Evolutionary conservation across 1,140 invertebrate species (phyloP), one percentile per base, ranked within the genome.

Genomic region (Saccostrea glomerata): DNA sequence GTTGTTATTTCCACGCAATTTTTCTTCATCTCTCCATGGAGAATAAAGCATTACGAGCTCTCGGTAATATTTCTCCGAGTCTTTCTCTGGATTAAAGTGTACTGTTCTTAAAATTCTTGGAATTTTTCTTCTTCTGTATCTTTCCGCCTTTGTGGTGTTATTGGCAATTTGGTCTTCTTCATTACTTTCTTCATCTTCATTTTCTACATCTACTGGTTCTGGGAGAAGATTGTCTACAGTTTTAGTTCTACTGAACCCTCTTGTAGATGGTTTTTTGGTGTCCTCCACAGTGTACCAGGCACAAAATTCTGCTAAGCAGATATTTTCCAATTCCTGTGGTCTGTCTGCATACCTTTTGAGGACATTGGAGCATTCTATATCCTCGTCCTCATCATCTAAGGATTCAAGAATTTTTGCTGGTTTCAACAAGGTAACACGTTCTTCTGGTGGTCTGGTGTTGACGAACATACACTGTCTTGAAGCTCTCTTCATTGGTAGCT

Each of bases 1-100:
- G 66, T 85, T 77, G 86, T 66, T 36, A 3, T 20, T 54, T 60
- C 58, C 82, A 15, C 63, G 23, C n/a, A 90, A 36, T 47, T 90
- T 82, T 56, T 87, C 17, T 70, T 92, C 89, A 84, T 88, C 73
- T 87, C 91, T 70, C 89, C 87, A 91, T 85, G 88, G 88, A n/a
- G 47, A 56, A 70, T 84, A 92, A n/a, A 90, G 85, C 73, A 91
- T 82, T 30, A 83, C 36, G 25, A 30, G 55, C 85, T 90, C 89
- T 85, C 89, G 83, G 83, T 88, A 90, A 82, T 87, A 84, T 13
- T 91, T 89, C 90, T 91, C 90, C 83, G 84, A 56, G 73, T 88
- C 66, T 63, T 60, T 86, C n/a, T 82, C 87, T 25, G 55, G 58
- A 77, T 86, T 90, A 84, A 56, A 88, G n/a, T 86, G 36, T 25